Conservation (phyloP, 2,797 vertebrate genomes). For the Melanotaenia maccullochi region DNA sequence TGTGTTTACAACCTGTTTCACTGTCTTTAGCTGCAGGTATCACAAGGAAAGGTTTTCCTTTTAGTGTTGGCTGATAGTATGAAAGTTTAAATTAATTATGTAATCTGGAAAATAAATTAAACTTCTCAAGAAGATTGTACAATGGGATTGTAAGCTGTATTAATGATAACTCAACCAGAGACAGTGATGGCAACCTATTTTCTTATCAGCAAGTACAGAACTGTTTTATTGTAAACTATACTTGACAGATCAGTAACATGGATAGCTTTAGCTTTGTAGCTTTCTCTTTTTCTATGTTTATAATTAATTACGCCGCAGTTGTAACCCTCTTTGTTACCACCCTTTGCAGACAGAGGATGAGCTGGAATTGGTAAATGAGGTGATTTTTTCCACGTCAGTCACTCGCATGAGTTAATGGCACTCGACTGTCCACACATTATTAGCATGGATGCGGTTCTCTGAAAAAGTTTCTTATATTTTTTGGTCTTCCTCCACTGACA, state of each 20-base stretch:
- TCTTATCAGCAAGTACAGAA: slow-evolving; percentile 1
- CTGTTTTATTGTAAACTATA: slow-evolving; percentile 3
- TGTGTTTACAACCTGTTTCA: slow-evolving; percentile 1
- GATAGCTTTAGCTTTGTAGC: background rate
- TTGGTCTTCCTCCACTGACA: slow-evolving; percentile 66
- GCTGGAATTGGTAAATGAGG: slow-evolving; percentile 94
- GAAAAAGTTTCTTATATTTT: slow-evolving; percentile 57
- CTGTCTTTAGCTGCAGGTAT: background rate
- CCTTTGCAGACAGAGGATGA: slow-evolving; percentile 92
- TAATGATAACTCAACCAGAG: background rate
- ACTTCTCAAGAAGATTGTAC: background rate
- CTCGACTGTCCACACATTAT: slow-evolving; percentile 59
- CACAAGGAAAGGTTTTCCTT: background rate
- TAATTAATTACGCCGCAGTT: slow-evolving; percentile 37
- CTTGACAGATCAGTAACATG: background rate
- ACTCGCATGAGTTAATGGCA: slow-evolving; percentile 72
- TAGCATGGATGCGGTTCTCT: slow-evolving; percentile 68
- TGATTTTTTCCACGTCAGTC: slow-evolving; percentile 71
- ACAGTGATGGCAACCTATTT: background rate
- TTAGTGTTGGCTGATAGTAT: background rate
- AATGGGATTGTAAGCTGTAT: slow-evolving; percentile 10
- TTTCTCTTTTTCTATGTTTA: slow-evolving; percentile 14
- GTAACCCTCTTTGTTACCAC: slow-evolving; percentile 79
- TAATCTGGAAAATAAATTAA: background rate
- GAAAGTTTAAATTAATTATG: background rate